These are phyloP conservation scores for Calliopsis andreniformis DNA, from an alignment of 1,140 invertebrate genomes.

Conservation along the genomic window DNA sequence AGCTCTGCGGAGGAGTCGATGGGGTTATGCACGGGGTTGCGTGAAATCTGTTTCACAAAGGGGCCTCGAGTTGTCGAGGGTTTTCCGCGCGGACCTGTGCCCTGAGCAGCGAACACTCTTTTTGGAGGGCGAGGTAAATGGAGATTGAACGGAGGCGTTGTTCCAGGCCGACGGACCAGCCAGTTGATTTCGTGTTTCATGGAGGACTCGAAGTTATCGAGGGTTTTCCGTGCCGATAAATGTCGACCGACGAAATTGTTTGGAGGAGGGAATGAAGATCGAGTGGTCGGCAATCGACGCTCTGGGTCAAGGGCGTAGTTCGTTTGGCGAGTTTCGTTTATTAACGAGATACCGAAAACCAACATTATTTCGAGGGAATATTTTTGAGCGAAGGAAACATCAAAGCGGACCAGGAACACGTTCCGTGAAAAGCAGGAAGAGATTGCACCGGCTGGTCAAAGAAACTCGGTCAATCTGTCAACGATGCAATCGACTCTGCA, in stretches of 20 bases:
- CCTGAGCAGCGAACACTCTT: background rate
- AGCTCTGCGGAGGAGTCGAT: background rate
- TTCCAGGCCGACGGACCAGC: background rate
- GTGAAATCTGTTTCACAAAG: constrained; percentile 12
- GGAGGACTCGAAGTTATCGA: background rate
- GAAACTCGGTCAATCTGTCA: no score
- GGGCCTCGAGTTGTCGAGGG: constrained; percentile 1
- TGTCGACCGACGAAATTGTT: background rate
- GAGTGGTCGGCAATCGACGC: background rate
- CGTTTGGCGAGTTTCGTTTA: no score
- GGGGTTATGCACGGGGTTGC: background rate
- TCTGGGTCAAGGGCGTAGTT: no score
- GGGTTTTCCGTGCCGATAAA: background rate
- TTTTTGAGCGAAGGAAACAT: no score
- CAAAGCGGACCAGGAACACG: no score
- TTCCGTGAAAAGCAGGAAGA: no score
- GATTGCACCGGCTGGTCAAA: no score
- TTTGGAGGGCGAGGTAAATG: background rate
- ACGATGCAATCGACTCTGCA: background rate
- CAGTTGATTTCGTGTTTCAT: background rate
- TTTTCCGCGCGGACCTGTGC: background rate
- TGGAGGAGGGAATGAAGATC: background rate
- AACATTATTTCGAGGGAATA: no score
- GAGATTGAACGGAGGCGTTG: background rate
- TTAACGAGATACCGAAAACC: no score